phyloP scores from a whole-genome alignment of 2,888 invertebrate genomes.

The Pimpla rufipes region DNA sequence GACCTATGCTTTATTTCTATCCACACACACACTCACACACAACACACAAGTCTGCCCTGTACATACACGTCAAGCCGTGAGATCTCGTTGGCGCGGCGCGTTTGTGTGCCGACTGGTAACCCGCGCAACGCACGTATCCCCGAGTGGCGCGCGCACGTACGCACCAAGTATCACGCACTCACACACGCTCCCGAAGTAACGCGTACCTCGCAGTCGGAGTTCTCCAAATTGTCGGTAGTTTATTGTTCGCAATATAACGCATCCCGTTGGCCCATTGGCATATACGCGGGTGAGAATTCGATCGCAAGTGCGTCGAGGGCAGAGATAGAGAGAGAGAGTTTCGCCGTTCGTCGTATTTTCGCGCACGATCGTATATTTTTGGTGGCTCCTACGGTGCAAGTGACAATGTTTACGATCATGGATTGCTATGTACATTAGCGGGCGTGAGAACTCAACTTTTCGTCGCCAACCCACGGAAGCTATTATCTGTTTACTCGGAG shows the following conservation, averaged over 20 bases:
- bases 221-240: background rate
- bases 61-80: conserved; percentile 52
- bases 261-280: background rate
- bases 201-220: conserved; percentile 32
- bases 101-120: too few species aligned
- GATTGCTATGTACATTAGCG: conserved; percentile 83
- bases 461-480: background rate
- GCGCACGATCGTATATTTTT: background rate
- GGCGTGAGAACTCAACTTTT: conserved; percentile 59
- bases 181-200: conserved; percentile 62
- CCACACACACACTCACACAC: background rate
- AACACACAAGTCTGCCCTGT: too few species aligned
- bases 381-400: conserved; percentile 41
- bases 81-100: background rate
- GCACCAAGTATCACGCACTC: conserved; percentile 40
- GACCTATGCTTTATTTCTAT: too few species aligned
- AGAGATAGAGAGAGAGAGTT: too few species aligned
- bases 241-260: background rate
- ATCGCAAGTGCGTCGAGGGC: conserved; percentile 19
- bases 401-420: conserved; percentile 82
- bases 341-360: background rate
- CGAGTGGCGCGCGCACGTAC: background rate
- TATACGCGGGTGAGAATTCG: background rate
- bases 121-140: background rate
- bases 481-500: conserved; percentile 8